Evolutionary conservation across 2,797 vertebrate species (phyloP), one percentile per base, ranked within the genome.

Genomic region (Cossypha dichroa): DNA sequence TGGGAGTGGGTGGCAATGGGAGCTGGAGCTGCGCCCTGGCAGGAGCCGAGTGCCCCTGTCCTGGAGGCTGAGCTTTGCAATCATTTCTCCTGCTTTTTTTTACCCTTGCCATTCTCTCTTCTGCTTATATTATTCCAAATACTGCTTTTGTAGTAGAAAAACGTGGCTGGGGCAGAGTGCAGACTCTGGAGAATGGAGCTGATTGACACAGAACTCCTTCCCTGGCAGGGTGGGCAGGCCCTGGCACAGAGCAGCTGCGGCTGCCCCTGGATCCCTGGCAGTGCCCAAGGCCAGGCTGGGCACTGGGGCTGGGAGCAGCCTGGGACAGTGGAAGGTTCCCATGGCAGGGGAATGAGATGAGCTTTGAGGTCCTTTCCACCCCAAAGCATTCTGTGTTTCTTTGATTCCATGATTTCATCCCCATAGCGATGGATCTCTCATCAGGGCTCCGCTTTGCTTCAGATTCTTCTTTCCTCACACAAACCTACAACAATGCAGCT

Each of bases 221-320:
- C 38, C 38, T 70, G 58, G 0, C 29, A 69, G 51, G 36, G 20
- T 33, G 49, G 16, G 2, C 0, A 51, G 10, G 20, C 17, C 19
- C 78, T 76, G 78, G 78, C 70, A 82, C 28, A 62, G 54, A 31
- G 76, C 0, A 60, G 62, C 48, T 36, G 62, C 8, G 69, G 62
- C 62, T 67, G 54, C 13, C 29, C 46, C 69, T 59, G 77, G 43
- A 20, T 74, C 46, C 40, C 54, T 88, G 55, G n/a, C 0, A 64
- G 45, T 46, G 72, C 0, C 72, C 64, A 31, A 64, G 45, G 45
- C 21, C 56, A 10, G 58, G 51, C 0, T 90, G 38, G 70, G 29
- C 0, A 26, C 4, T 26, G 0, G 48, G n/a, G 5, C 15, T 56
- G 1, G 70, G 45, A 40, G 29, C 38, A 38, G 0, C 29, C 36